Base-by-base conservation (phyloP, 2,113 vertebrate genomes). In the Anarhynchus alexandrinus region DNA sequence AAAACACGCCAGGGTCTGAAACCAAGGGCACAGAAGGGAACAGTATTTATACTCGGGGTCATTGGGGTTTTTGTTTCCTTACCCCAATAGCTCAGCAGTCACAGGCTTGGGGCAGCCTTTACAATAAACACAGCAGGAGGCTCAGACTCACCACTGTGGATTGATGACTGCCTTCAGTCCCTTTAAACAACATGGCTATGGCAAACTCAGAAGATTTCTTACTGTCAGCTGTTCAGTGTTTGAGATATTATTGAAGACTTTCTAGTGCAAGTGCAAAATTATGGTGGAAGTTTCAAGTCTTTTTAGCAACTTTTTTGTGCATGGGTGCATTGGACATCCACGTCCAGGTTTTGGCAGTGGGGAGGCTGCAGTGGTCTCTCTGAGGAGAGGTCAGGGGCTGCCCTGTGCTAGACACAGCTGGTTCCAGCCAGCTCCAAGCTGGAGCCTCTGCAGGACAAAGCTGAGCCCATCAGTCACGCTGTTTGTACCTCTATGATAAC, bases 11-110 rank as follows among this genome's bases (percentile, higher is more conserved):
- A 38, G 15, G 6, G 10, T 78, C 70, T 62, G 64, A 91, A 84
- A 58, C 27, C 70, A 71, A 65, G 7, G 18, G 32, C 30, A 52
- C 29, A 65, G 32, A 80, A 80, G 12, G 10, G 15, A 79, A 18
- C 0, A 1, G 8, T 38, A 34, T 47, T 86, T 64, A 26, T 25
- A 15, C 5, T 23, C 1, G 1, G 2, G 51, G 9, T 19, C 30
- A 30, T 40, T 0, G 0, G 2, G 10, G 4, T 66, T 13, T 45
- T 61, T 47, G 7, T 32, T 86, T 73, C 20, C 36, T 65, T 64
- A 42, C 18, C 15, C 9, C 38, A 80, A 4, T 3, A 82, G 17
- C 17, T 92, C 47, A 59, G 29, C 36, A 86, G 26, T 55, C 67
- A 57, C 18, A 65, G 34, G 5, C 58, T 52, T 45, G 43, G n/a